Evolutionary conservation across 1,140 invertebrate genomes (phyloP).

Genomic region (Drosophila nannoptera): DNA sequence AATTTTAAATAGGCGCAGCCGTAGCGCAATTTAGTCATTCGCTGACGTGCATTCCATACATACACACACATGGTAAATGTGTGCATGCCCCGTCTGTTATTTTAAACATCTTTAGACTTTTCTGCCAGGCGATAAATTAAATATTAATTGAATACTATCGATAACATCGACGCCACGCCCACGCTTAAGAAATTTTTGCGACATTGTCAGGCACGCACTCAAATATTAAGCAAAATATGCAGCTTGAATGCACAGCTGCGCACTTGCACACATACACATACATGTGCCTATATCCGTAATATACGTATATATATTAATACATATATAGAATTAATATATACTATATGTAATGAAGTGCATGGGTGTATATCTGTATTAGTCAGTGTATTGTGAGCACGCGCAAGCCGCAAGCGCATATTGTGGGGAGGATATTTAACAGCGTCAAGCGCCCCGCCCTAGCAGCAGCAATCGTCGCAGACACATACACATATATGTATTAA

Average conservation of each 20-base stretch:
- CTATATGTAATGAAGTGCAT: background rate
- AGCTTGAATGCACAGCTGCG: conserved; percentile 31
- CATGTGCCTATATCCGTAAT: background rate
- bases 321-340: background rate
- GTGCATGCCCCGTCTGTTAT: conserved; percentile 5
- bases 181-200: conserved; percentile 29
- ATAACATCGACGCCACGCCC: conserved; percentile 39
- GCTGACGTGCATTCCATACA: conserved; percentile 8
- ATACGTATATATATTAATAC: conserved; percentile 18
- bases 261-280: conserved; percentile 13
- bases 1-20: conserved; percentile 55
- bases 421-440: conserved; percentile 64
- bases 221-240: conserved; percentile 14
- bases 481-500: conserved; percentile 9
- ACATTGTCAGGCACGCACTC: background rate
- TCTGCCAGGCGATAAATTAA: conserved; percentile 28
- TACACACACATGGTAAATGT: background rate
- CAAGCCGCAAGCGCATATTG: conserved; percentile 28
- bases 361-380: background rate
- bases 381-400: conserved; percentile 29
- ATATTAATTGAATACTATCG: conserved; percentile 35
- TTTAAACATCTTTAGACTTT: conserved; percentile 21
- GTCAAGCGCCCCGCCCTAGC: conserved; percentile 62
- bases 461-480: conserved; percentile 21
- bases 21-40: conserved; percentile 40